These are phyloP conservation scores for Macrosoma leucophasiata DNA, from an alignment of 2,888 invertebrate genomes.

Conservation along the genomic window DNA sequence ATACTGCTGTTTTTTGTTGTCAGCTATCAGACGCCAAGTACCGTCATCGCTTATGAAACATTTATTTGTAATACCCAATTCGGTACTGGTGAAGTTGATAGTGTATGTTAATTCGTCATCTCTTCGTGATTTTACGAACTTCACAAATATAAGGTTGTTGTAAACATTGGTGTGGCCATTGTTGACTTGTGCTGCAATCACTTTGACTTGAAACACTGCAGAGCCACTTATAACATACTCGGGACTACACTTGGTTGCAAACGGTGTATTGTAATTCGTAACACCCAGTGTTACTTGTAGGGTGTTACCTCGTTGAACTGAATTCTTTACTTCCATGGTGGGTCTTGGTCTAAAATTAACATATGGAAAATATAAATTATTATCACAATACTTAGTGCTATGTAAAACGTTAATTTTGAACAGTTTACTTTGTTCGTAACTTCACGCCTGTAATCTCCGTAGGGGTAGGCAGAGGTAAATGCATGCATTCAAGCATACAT, in stretches of 20 bases:
- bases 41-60: constrained; percentile 38
- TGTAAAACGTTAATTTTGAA: no score
- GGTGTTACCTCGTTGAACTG: constrained; percentile 35
- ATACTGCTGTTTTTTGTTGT: constrained; percentile 35
- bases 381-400: no score
- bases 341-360: no score
- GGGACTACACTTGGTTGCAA: constrained; percentile 29
- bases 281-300: constrained; percentile 31
- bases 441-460: no score
- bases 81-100: constrained; percentile 33
- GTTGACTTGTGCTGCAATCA: constrained; percentile 33
- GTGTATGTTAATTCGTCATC: constrained; percentile 34
- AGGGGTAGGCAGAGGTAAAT: no score
- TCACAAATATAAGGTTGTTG: constrained; percentile 36
- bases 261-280: constrained; percentile 35
- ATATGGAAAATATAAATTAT: no score
- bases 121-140: constrained; percentile 30
- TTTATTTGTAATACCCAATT: constrained; percentile 31
- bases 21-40: constrained; percentile 38
- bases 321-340: constrained; percentile 35
- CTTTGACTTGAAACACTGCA: constrained; percentile 33
- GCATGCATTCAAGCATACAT: no score
- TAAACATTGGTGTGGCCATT: constrained; percentile 33
- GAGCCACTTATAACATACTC: constrained; percentile 34
- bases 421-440: no score